Evolutionary conservation across 2,888 invertebrate species (phyloP).

Genomic region (Ormyrus rosae): DNA sequence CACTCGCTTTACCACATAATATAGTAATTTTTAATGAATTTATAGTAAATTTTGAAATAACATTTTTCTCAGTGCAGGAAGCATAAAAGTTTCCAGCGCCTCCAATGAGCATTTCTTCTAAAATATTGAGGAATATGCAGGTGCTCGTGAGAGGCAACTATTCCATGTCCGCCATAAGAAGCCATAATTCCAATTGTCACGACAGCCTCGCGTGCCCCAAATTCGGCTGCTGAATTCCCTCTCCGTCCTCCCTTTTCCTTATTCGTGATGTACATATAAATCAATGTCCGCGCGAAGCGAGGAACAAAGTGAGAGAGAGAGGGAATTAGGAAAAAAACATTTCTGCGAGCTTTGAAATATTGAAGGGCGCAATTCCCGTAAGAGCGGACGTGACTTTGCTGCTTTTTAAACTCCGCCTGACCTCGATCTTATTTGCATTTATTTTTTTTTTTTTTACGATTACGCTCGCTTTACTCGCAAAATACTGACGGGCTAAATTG

Average conservation of each 20-base stretch:
- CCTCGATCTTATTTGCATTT: neutral
- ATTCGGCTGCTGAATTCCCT: neutral
- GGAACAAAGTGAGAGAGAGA: too few species aligned
- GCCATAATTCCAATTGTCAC: slow-evolving; percentile 3
- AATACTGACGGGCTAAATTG: too few species aligned
- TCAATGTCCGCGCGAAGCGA: too few species aligned
- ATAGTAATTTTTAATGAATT: too few species aligned
- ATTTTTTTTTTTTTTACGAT: neutral
- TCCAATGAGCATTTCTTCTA: too few species aligned
- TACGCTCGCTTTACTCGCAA: too few species aligned
- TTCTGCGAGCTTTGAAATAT: neutral
- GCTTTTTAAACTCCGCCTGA: neutral
- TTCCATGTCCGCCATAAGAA: neutral
- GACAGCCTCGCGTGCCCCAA: neutral
- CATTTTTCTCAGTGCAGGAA: too few species aligned
- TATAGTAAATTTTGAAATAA: too few species aligned
- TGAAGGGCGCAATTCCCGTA: neutral
- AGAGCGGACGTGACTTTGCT: neutral
- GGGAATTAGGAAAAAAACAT: neutral
- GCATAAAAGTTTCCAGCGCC: too few species aligned
- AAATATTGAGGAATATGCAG: too few species aligned
- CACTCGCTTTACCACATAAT: too few species aligned
- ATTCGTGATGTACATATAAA: neutral
- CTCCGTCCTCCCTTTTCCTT: neutral
- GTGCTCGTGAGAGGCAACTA: too few species aligned